A percentile compares a stretch with the other conserved stretches of the same genome.
These are phyloP conservation scores for Syngnathus rostellatus DNA, from an alignment of 2,797 vertebrate species.

Conservation along the genomic window DNA sequence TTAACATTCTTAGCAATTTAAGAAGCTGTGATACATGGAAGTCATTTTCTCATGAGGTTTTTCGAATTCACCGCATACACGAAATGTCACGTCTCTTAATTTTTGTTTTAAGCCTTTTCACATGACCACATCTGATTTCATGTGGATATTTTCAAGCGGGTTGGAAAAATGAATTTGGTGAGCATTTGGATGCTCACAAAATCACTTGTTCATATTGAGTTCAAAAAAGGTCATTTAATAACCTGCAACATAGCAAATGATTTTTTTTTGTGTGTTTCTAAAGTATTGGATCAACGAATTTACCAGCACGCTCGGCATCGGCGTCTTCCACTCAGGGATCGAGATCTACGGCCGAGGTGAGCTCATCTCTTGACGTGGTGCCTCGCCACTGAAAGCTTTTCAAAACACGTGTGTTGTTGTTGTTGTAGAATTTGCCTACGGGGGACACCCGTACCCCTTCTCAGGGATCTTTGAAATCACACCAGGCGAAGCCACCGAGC, in stretches of 20 bases:
- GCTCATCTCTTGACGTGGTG: not conserved
- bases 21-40: not conserved
- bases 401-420: not conserved
- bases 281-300: slow-evolving; percentile 99
- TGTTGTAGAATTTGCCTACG: slow-evolving; percentile 92
- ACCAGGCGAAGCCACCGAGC: slow-evolving; percentile 91
- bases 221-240: no score
- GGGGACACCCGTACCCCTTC: slow-evolving; percentile 97
- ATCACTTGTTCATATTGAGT: not conserved
- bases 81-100: not conserved
- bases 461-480: slow-evolving; percentile 99
- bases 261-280: not conserved
- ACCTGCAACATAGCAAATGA: no score
- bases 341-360: slow-evolving; percentile 97
- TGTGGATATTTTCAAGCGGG: not conserved
- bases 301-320: slow-evolving; percentile 93
- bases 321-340: slow-evolving; percentile 98
- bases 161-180: not conserved
- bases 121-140: not conserved
- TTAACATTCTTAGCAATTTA: not conserved
- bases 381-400: not conserved
- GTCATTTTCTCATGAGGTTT: not conserved
- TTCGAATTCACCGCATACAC: not conserved
- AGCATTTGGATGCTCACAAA: not conserved
- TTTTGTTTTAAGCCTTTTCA: not conserved